Base-by-base conservation (phyloP, 2,888 invertebrate species). In the Drosophila incognita region DNA sequence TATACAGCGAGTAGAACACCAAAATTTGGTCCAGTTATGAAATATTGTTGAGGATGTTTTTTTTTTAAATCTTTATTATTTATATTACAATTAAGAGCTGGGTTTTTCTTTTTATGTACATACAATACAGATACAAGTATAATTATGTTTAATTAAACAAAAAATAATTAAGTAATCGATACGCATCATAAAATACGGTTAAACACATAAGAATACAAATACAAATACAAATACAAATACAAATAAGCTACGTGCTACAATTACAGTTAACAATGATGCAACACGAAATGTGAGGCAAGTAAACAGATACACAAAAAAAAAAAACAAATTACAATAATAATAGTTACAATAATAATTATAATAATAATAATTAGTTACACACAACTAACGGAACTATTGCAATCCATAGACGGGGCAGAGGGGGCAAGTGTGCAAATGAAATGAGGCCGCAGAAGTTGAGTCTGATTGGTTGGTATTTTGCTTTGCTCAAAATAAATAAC, bases 1-100 rank as follows among this genome's bases (percentile, higher is more conserved):
- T 10, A 4, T 10, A n/a, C 36, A 36, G 15, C 6, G 6, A 36
- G 6, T 36, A 38, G 8, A 38, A n/a, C n/a, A 40, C 4, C n/a
- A 4, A 40, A n/a, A 4, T n/a, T 31, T 31, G 0, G 31, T 31
- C 38, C 38, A 40, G 10, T 40, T 2, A 10, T 10, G 4, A 21
- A 46, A 46, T 21, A 21, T 21, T 21, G 6, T 4, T 46, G 7
- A 13, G 6, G 1, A 0, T 6, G 13, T 4, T 46, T 13, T 21
- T 42, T 46, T 7, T 24, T 15, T 7, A 13, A 36, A 56, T 71
- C 38, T 74, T 81, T 77, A 75, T 81, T 81, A 66, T 68, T 74
- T 68, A 74, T 75, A 75, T 86, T 86, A 86, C 69, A 86, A 74
- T 89, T 84, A 85, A 78, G 81, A 76, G 76, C 80, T 82, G 74